A percentile compares a stretch with the other conserved stretches of the same genome.
Evolutionary conservation across 2,888 invertebrate genomes (phyloP).

Genomic region (Euclidia mi): DNA sequence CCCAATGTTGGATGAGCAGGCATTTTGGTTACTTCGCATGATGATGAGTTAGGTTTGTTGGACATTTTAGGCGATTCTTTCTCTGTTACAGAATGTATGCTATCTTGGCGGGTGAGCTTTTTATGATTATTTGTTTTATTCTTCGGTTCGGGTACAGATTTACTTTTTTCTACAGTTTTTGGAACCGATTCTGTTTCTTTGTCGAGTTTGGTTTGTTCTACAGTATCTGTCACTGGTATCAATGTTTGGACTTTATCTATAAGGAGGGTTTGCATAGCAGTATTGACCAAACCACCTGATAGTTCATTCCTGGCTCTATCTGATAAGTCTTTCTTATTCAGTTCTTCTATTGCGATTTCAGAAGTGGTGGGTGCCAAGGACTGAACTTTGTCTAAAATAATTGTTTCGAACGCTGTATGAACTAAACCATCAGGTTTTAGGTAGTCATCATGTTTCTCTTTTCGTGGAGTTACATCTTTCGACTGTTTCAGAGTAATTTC

Average conservation of each 20-base stretch:
- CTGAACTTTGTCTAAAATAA: constrained; percentile 84
- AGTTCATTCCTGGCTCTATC: constrained; percentile 22
- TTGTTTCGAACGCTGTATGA: constrained; percentile 84
- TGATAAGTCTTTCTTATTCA: constrained; percentile 10
- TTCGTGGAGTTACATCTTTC: constrained; percentile 23
- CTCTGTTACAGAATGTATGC: constrained; percentile 73
- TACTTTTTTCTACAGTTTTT: constrained; percentile 27
- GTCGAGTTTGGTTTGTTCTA: neutral
- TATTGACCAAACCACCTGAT: constrained; percentile 16
- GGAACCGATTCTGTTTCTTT: neutral
- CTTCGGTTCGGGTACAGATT: constrained; percentile 31
- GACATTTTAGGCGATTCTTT: constrained; percentile 77
- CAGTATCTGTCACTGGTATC: constrained; percentile 6
- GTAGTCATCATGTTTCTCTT: constrained; percentile 20
- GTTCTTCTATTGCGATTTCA: constrained; percentile 5
- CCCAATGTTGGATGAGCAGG: constrained; percentile 80
- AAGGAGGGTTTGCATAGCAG: constrained; percentile 12
- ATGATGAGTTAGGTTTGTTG: constrained; percentile 67
- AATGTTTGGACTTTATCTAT: constrained; percentile 22
- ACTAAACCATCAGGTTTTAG: constrained; percentile 64
- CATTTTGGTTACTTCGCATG: constrained; percentile 67
- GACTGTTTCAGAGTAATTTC: constrained; percentile 27
- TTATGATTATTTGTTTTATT: constrained; percentile 58
- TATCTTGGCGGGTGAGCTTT: constrained; percentile 78
- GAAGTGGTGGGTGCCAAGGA: constrained; percentile 54